These are phyloP conservation scores for Falco novaeseelandiae DNA, from an alignment of 2,797 vertebrate genomes.

Conservation along the genomic window DNA sequence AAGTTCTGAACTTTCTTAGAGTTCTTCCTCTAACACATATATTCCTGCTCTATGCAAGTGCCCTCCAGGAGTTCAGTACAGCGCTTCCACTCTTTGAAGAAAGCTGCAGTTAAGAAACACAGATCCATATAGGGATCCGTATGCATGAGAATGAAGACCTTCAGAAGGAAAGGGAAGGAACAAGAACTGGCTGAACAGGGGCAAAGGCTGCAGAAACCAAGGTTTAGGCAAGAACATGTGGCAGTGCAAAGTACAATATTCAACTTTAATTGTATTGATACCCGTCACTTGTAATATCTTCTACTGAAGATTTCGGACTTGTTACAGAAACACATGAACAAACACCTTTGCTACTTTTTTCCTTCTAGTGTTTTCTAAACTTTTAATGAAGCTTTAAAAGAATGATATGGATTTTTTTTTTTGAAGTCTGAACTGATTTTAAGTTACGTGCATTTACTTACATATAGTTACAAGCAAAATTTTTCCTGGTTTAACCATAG, in stretches of 20 bases:
- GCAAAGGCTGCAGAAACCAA: neutral
- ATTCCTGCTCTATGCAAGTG: neutral
- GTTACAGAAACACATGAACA: neutral
- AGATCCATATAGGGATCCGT: neutral
- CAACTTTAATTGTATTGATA: neutral
- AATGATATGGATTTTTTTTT: neutral
- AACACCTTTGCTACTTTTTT: neutral
- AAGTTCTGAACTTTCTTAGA: neutral
- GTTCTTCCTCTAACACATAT: neutral
- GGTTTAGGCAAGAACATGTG: neutral
- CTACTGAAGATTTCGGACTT: neutral
- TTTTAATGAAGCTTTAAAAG: neutral
- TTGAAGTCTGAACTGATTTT: neutral
- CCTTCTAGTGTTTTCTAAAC: neutral
- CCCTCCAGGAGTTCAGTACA: neutral
- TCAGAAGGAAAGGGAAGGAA: neutral
- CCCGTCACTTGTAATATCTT: rapidly evolving
- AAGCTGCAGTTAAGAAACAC: neutral
- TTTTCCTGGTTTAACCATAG: neutral
- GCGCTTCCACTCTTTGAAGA: neutral
- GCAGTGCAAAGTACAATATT: neutral
- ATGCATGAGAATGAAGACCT: neutral
- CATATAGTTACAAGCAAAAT: neutral
- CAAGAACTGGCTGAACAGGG: neutral
- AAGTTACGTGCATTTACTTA: neutral